A percentile compares a stretch with the other conserved stretches of the same genome.
phyloP scores from a whole-genome alignment of 2,888 invertebrate species.

The Synergus umbraculus region DNA sequence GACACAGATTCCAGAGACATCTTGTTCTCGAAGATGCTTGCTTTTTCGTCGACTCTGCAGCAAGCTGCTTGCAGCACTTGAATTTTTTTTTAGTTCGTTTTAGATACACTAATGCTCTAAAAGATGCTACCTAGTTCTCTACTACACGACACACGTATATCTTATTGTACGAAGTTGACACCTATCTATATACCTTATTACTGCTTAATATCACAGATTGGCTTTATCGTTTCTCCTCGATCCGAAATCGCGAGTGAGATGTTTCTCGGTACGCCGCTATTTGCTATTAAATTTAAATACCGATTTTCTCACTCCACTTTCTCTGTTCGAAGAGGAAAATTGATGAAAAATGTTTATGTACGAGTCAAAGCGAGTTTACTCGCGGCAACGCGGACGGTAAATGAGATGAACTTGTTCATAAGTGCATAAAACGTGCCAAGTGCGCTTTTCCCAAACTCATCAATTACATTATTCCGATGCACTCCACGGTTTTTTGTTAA shows the following conservation, averaged over 20 bases:
- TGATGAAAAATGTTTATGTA: conserved; percentile 56
- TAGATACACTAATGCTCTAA: background rate
- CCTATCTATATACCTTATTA: conserved; percentile 68
- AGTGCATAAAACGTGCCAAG: conserved; percentile 59
- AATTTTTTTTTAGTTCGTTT: conserved; percentile 12
- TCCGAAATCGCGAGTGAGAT: conserved; percentile 31
- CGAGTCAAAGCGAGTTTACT: conserved; percentile 55
- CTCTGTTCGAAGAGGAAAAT: conserved; percentile 41
- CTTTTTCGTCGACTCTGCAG: background rate
- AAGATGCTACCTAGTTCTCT: conserved; percentile 32
- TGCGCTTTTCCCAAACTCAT: conserved; percentile 68
- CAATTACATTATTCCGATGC: conserved; percentile 57
- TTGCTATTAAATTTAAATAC: conserved; percentile 10
- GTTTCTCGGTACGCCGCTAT: conserved; percentile 8
- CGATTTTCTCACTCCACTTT: conserved; percentile 41
- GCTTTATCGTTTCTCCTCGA: conserved; percentile 57
- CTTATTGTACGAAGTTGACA: conserved; percentile 65
- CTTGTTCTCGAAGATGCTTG: conserved; percentile 48
- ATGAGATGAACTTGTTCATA: conserved; percentile 54
- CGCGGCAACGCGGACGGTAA: conserved; percentile 62
- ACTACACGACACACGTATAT: conserved; percentile 52
- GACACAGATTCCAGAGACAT: conserved; percentile 72
- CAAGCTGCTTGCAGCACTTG: background rate
- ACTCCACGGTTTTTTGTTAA: conserved; percentile 48
- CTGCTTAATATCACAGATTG: conserved; percentile 74